phyloP scores from a whole-genome alignment of 2,797 vertebrate genomes.

The Malurus leucopterus region DNA sequence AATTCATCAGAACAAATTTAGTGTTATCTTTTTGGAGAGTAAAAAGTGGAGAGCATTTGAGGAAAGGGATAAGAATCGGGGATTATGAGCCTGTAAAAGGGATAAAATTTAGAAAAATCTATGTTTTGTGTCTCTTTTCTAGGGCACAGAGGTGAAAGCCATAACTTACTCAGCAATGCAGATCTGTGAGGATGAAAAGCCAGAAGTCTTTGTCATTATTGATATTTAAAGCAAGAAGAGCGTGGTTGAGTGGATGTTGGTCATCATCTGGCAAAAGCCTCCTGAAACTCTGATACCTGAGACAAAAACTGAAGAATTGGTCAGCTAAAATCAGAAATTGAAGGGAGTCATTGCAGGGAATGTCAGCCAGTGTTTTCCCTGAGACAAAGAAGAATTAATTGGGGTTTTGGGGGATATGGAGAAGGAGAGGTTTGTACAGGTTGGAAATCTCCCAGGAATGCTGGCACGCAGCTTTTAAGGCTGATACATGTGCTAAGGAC shows the following conservation, averaged over 20 bases:
- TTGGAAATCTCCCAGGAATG: background rate
- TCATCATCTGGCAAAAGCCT: background rate
- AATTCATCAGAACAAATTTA: background rate
- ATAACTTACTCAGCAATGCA: constrained; percentile 99
- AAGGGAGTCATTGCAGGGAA: background rate
- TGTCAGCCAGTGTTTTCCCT: background rate
- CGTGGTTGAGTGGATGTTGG: background rate
- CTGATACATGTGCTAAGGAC: background rate
- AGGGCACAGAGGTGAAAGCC: constrained; percentile 98
- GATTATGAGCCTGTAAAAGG: background rate
- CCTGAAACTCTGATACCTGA: background rate
- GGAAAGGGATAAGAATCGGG: background rate
- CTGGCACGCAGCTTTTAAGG: background rate
- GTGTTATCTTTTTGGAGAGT: background rate
- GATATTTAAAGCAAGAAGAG: constrained; percentile 81
- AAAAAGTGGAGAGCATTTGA: background rate
- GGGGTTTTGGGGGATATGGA: background rate
- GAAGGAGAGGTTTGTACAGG: background rate
- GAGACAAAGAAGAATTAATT: background rate
- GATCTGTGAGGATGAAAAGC: constrained; percentile 85
- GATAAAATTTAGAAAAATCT: background rate
- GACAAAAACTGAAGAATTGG: background rate
- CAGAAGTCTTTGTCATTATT: constrained; percentile 92
- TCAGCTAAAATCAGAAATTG: background rate
- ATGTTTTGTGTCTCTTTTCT: constrained; percentile 18